phyloP scores from a whole-genome alignment of 2,113 vertebrate genomes.

The Phainopepla nitens region DNA sequence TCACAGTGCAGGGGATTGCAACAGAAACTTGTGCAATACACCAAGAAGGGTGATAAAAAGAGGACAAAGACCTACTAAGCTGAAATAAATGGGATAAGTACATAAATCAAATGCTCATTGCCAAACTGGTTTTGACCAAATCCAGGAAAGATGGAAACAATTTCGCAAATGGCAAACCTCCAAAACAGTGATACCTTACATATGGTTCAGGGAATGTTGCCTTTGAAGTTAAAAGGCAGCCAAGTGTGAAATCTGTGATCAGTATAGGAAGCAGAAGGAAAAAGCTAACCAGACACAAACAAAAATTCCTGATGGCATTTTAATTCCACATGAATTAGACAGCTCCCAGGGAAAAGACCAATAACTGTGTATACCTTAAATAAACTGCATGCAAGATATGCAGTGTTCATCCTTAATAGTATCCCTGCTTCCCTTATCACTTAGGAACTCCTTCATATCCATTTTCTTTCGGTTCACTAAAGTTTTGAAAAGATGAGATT shows the following conservation, averaged over 20 bases:
- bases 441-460: neutral
- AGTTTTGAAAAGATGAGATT: neutral
- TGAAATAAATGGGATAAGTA: neutral
- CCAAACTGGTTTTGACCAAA: neutral
- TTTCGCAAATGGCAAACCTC: constrained; percentile 11
- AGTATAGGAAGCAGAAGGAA: constrained; percentile 4
- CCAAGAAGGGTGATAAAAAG: neutral
- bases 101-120: neutral
- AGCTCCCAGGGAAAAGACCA: neutral
- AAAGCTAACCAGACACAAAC: constrained; percentile 12
- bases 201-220: neutral
- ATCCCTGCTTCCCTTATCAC: neutral
- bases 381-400: neutral
- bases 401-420: neutral
- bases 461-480: neutral
- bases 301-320: neutral
- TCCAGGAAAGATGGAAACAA: constrained; percentile 19
- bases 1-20: neutral
- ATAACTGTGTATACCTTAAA: neutral
- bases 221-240: constrained; percentile 21
- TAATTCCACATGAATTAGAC: neutral
- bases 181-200: constrained; percentile 2
- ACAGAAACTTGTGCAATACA: neutral
- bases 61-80: neutral
- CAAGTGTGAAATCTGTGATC: constrained; percentile 21